A percentile compares a stretch with the other conserved stretches of the same genome.
Evolutionary conservation across 2,113 vertebrate species (phyloP).

Genomic region (Mormyrus iriodes): DNA sequence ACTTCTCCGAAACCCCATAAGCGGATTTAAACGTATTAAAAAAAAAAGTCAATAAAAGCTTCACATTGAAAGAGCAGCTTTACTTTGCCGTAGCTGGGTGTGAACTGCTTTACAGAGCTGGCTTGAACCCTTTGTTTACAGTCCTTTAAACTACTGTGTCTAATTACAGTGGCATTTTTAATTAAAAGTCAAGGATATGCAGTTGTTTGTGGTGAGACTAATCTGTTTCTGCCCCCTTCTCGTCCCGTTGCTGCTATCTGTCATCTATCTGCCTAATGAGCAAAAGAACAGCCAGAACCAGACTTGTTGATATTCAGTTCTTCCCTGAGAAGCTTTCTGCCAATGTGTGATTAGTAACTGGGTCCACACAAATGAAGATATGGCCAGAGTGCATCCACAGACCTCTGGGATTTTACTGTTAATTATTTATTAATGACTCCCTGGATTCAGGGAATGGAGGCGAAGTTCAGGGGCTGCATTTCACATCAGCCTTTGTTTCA

Average conservation of each 20-base stretch:
- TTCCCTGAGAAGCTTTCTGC: conserved; percentile 55
- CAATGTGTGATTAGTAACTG: conserved; percentile 52
- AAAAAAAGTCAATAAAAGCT: conserved; percentile 33
- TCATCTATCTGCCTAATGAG: conserved; percentile 69
- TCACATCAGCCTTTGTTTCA: neutral
- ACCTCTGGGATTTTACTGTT: conserved; percentile 34
- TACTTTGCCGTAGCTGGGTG: conserved; percentile 55
- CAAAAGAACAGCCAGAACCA: conserved; percentile 53
- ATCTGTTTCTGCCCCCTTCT: conserved; percentile 58
- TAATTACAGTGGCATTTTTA: conserved; percentile 74
- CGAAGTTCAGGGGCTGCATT: neutral
- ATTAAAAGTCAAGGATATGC: conserved; percentile 73
- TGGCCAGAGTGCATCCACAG: conserved; percentile 36
- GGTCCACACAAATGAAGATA: conserved; percentile 22
- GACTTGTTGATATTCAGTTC: conserved; percentile 66
- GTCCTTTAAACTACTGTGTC: conserved; percentile 65
- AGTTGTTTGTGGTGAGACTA: conserved; percentile 67
- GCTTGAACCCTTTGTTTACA: conserved; percentile 56
- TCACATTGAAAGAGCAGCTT: conserved; percentile 57
- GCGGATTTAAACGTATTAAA: conserved; percentile 61
- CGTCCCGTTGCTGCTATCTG: conserved; percentile 55
- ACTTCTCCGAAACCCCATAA: conserved; percentile 52
- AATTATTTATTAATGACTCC: conserved; percentile 42
- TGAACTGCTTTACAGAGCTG: conserved; percentile 58
- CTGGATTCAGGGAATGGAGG: neutral